Conservation (phyloP, 2,113 vertebrate species). For the Tautogolabrus adspersus region DNA sequence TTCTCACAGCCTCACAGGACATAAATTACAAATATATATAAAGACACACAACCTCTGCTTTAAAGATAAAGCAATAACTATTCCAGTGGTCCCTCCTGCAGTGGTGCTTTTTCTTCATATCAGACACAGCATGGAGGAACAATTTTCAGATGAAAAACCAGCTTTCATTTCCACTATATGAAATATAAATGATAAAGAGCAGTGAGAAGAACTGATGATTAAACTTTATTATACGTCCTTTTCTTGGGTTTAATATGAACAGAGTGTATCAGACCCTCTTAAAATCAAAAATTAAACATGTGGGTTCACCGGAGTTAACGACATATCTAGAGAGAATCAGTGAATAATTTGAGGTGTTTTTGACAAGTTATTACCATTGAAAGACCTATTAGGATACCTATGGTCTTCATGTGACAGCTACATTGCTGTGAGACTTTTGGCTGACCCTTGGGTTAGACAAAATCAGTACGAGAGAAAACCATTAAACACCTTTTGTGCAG, state of each 20-base stretch:
- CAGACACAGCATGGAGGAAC: conserved; percentile 18
- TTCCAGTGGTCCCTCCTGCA: conserved; percentile 30
- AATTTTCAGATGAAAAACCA: conserved; percentile 38
- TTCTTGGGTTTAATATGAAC: conserved; percentile 8
- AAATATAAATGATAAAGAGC: conserved; percentile 58
- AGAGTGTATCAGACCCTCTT: conserved; percentile 2
- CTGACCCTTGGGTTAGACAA: conserved; percentile 36
- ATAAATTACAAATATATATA: too few relatives aligned
- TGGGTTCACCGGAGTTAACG: conserved; percentile 7
- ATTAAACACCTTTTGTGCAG: conserved; percentile 15
- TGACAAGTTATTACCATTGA: conserved; percentile 9
- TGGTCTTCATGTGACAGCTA: background rate
- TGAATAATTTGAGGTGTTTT: conserved; percentile 6
- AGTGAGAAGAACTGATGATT: conserved; percentile 26
- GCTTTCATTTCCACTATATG: conserved; percentile 49
- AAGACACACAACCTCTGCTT: too few relatives aligned
- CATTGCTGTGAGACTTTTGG: conserved; percentile 25
- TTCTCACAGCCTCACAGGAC: too few relatives aligned
- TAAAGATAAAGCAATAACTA: conserved; percentile 25
- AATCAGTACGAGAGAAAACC: conserved; percentile 46
- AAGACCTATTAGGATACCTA: background rate
- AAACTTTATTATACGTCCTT: conserved; percentile 20
- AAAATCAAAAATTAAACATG: conserved; percentile 37
- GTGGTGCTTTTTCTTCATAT: conserved; percentile 39
- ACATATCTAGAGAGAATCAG: background rate